Conservation (phyloP, 2,888 invertebrate genomes). For the Alentia gelatinosa region DNA sequence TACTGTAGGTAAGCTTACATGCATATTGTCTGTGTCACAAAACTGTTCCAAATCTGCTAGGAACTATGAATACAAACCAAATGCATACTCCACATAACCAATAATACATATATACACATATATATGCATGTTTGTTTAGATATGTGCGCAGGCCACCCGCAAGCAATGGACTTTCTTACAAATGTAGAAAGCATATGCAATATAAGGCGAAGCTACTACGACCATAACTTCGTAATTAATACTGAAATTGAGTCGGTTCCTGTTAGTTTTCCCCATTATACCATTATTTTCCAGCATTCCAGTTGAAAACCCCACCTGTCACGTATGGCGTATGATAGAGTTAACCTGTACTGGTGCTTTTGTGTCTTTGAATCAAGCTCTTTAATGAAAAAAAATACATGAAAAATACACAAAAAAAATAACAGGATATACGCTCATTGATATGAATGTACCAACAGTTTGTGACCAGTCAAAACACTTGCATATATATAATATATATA, state of each 20-base stretch:
- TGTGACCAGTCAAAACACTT: constrained; percentile 44
- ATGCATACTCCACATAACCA: background rate
- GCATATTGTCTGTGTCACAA: constrained; percentile 42
- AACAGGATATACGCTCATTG: background rate
- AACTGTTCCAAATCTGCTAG: background rate
- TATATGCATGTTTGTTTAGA: constrained; percentile 45
- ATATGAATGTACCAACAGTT: constrained; percentile 10
- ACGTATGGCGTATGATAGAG: background rate
- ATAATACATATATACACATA: background rate
- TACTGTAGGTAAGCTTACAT: constrained; percentile 17
- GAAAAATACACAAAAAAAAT: background rate
- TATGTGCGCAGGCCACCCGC: background rate
- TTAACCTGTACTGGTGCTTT: constrained; percentile 35
- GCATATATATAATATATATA: constrained; percentile 30
- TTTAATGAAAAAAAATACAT: background rate
- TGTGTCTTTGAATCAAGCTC: constrained; percentile 25
- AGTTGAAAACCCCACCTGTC: constrained; percentile 7
- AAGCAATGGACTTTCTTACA: constrained; percentile 12
- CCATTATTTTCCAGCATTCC: background rate
- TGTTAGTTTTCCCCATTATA: background rate
- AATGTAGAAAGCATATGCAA: background rate
- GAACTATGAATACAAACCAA: background rate
- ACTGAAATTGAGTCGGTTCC: background rate
- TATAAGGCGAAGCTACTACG: background rate
- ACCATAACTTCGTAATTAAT: background rate